Percentiles rank a stretch among this genome's conserved stretches.
Evolutionary conservation across 2,113 vertebrate genomes (phyloP).

Genomic region (Actenoides lindsayi): DNA sequence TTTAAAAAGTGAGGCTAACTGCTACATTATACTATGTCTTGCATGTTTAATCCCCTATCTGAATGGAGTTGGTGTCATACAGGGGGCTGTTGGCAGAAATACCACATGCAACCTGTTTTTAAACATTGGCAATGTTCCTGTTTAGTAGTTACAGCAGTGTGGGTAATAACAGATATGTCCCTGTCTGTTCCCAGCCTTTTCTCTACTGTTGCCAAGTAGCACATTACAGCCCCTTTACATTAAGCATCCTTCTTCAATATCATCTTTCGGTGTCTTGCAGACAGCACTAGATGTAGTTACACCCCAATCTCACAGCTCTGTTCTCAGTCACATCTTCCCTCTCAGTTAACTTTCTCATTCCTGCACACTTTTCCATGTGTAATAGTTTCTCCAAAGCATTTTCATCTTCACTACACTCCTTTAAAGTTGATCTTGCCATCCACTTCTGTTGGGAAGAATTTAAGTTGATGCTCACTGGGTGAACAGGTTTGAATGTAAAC

Average conservation of each 20-base stretch:
- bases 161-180: background rate
- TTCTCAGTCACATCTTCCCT: background rate
- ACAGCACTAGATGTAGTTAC: background rate
- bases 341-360: background rate
- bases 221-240: background rate
- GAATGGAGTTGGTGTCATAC: background rate
- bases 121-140: background rate
- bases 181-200: background rate
- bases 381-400: background rate
- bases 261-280: background rate
- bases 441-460: background rate
- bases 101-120: accelerated
- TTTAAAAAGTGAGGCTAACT: background rate
- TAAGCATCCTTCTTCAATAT: background rate
- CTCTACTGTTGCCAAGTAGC: background rate
- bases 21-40: background rate
- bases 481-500: background rate
- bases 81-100: background rate
- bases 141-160: accelerated
- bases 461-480: background rate
- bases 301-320: background rate
- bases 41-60: background rate
- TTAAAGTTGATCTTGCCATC: background rate
- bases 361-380: background rate
- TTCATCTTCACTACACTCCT: background rate